phyloP scores from a whole-genome alignment of 2,797 vertebrate species.

The Sternotherus odoratus region DNA sequence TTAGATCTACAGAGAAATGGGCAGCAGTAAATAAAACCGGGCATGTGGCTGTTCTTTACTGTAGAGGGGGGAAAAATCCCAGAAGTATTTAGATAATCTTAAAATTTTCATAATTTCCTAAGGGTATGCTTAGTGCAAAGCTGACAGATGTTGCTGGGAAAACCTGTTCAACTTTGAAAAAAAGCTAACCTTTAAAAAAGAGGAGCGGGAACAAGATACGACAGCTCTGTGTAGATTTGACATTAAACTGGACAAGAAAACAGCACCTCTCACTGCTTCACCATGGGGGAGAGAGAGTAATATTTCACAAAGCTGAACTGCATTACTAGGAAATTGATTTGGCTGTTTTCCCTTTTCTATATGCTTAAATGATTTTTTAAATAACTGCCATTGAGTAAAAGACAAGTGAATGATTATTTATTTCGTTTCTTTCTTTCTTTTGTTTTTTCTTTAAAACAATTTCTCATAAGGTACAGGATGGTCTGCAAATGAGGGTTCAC shows the following conservation, averaged over 20 bases:
- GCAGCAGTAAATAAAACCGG: slow-evolving; percentile 14
- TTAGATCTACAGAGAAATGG: background rate
- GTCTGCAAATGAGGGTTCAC: slow-evolving; percentile 16
- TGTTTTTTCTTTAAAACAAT: slow-evolving; percentile 20
- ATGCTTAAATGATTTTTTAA: slow-evolving; percentile 48
- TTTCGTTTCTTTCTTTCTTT: slow-evolving; percentile 8
- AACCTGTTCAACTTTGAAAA: slow-evolving; percentile 65
- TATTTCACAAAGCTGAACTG: slow-evolving; percentile 51
- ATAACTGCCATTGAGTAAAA: slow-evolving; percentile 52
- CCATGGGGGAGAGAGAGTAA: slow-evolving; percentile 40
- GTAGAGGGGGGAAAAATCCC: background rate
- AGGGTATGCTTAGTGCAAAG: slow-evolving; percentile 63
- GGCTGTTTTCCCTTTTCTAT: slow-evolving; percentile 35
- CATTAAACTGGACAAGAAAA: slow-evolving; percentile 67
- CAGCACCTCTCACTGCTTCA: slow-evolving; percentile 37
- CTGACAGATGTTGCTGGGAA: slow-evolving; percentile 67
- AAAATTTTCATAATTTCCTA: slow-evolving; percentile 76
- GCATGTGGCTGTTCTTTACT: background rate
- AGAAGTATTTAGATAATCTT: slow-evolving; percentile 62
- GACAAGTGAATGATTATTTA: slow-evolving; percentile 60
- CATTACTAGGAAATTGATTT: slow-evolving; percentile 38
- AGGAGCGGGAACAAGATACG: slow-evolving; percentile 20
- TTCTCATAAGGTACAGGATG: slow-evolving; percentile 35
- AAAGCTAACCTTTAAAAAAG: slow-evolving; percentile 69
- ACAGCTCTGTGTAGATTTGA: slow-evolving; percentile 42